Conservation (phyloP, 35 echinoderm and acorn worm genomes). For the Ophioderma brevispina region DNA sequence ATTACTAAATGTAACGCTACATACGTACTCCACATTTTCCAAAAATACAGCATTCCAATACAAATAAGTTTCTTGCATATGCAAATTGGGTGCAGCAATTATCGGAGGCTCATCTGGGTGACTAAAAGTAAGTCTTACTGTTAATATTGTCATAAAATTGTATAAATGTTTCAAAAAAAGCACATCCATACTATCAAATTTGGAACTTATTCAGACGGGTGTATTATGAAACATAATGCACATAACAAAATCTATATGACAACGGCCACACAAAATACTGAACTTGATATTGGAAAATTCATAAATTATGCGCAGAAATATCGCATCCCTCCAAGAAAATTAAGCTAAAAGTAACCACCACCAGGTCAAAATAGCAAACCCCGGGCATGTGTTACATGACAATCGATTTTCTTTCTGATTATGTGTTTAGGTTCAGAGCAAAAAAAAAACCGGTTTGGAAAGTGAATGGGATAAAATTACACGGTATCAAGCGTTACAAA, state of each 20-base stretch:
- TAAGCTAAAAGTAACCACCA: background rate
- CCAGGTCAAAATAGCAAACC: background rate
- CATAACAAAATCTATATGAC: background rate
- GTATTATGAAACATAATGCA: no score
- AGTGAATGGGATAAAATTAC: background rate
- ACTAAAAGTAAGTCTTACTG: no score
- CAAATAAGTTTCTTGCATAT: no score
- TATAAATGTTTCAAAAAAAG: no score
- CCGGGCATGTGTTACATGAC: background rate
- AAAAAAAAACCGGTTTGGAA: background rate
- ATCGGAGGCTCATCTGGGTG: no score
- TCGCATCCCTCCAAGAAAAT: background rate
- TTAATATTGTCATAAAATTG: no score
- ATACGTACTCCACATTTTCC: no score
- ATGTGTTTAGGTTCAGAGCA: background rate
- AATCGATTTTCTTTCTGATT: background rate
- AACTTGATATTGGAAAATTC: background rate
- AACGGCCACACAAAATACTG: background rate
- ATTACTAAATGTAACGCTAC: no score
- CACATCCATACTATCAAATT: no score
- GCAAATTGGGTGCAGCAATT: no score
- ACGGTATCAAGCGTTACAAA: background rate
- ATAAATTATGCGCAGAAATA: conserved; percentile 11
- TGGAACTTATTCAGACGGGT: no score
- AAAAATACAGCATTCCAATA: no score